phyloP scores from a whole-genome alignment of 2,888 invertebrate genomes.

The Acanthosepion pharaonis region DNA sequence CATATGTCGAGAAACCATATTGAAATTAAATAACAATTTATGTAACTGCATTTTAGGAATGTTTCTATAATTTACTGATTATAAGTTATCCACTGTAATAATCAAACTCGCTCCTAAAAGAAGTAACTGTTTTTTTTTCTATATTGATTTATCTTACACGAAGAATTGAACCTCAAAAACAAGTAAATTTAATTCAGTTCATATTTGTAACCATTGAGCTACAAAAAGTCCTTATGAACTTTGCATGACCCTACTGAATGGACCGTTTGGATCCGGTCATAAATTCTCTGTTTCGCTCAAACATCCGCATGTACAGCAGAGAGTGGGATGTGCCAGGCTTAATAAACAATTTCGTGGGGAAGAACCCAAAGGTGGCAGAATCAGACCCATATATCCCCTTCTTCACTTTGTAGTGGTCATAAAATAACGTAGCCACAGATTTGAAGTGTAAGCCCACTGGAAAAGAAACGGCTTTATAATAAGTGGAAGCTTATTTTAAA shows the following conservation, averaged over 20 bases:
- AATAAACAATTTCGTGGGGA: neutral
- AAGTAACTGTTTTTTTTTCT: too few relatives aligned
- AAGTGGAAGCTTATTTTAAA: neutral
- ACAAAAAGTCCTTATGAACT: neutral
- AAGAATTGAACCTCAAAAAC: neutral
- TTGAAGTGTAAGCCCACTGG: neutral
- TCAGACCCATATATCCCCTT: neutral
- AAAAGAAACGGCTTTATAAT: neutral
- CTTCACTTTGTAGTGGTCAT: neutral
- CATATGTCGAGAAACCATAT: too few relatives aligned
- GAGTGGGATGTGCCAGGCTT: slow-evolving; percentile 33
- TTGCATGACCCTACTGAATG: neutral
- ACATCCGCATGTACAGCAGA: neutral
- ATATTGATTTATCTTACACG: too few relatives aligned
- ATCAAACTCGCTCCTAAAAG: too few relatives aligned
- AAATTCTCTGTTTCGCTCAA: neutral
- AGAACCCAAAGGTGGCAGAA: neutral
- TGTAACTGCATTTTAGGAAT: too few relatives aligned
- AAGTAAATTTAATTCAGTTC: neutral
- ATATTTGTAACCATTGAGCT: neutral
- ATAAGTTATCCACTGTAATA: too few relatives aligned
- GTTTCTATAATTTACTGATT: too few relatives aligned
- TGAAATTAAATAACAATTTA: too few relatives aligned
- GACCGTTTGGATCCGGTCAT: neutral
- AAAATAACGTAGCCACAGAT: neutral